phyloP scores from a whole-genome alignment of 2,797 vertebrate genomes.

The Rhinella marina region DNA sequence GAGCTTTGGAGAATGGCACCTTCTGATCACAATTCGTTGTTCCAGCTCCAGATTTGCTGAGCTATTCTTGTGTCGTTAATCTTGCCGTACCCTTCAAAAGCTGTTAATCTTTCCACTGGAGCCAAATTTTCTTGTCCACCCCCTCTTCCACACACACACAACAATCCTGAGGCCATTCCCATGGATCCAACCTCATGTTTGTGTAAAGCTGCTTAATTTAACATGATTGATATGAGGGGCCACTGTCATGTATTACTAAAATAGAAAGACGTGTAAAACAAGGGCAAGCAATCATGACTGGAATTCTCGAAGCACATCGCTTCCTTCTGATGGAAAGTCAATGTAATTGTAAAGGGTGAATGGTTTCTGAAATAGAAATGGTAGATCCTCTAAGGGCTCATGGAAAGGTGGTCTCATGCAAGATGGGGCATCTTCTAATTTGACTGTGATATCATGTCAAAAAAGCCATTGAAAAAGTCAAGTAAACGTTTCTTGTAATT shows the following conservation, averaged over 20 bases:
- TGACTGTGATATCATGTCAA: too few relatives aligned
- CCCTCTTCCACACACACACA: background rate
- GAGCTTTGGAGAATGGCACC: background rate
- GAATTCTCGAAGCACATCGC: background rate
- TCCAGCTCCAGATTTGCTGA: constrained; percentile 4
- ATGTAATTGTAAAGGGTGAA: background rate
- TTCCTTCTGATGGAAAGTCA: background rate
- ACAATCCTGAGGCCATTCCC: constrained; percentile 21
- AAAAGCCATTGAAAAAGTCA: too few relatives aligned
- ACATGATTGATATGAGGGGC: constrained; percentile 15
- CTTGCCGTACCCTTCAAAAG: background rate
- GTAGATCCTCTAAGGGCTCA: background rate
- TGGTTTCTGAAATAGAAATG: background rate
- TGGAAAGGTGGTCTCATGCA: background rate
- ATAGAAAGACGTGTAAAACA: background rate
- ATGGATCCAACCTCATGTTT: constrained; percentile 16
- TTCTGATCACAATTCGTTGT: background rate
- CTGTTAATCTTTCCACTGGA: background rate
- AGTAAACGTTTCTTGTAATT: too few relatives aligned
- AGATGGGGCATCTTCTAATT: too few relatives aligned
- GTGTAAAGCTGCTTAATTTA: constrained; percentile 14
- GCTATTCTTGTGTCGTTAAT: constrained; percentile 26
- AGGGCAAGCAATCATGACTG: background rate
- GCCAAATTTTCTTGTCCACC: background rate
- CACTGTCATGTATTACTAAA: background rate